Base-by-base conservation (phyloP, 1,140 invertebrate species). In the Lordiphosa stackelbergi region DNA sequence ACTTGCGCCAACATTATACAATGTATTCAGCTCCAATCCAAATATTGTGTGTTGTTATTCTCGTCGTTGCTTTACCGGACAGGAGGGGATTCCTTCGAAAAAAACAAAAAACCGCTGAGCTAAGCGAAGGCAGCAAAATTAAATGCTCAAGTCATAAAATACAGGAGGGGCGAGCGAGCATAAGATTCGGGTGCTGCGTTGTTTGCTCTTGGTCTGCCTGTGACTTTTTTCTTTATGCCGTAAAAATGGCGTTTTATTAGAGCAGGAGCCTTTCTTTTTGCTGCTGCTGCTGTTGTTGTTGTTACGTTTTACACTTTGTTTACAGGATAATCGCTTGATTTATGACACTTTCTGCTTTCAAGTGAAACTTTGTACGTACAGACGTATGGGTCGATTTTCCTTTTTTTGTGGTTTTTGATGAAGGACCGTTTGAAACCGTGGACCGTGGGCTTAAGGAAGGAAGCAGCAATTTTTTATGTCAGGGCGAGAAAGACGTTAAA, bases 291-390 rank as follows among this genome's bases (percentile, higher is more conserved):
- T 53, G 51, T 34, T 41, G 36, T 49, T 61, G 37, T 51, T 52
- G 51, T 35, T 56, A 62, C 75, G 75, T 77, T 78, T 78, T 81
- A 81, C 75, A 81, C 77, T 83, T 81, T 83, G 75, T 83, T 81
- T 81, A 81, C 75, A 83, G 75, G 77, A 81, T 81, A 81, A 81
- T 81, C 75, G 72, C 68, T 69, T 77, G 65, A 79, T 81, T 83
- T 79, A 83, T 77, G 75, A 81, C 75, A 81, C 75, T 81, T 83
- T 83, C 68, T 41, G 28, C 28, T 68, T 73, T 53, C 47, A 52
- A 58, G 65, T 47, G 28, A 66, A 45, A 53, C 51, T 68, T 68
- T 53, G 48, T 49, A 48, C 47, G 46, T 69, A 71, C 63, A 43
- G 22, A 24, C 22, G 43, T 56, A 60, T 36, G 38, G 46, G 40